Evolutionary conservation across 2,888 invertebrate species (phyloP).

Genomic region (Drosophila neutralis): DNA sequence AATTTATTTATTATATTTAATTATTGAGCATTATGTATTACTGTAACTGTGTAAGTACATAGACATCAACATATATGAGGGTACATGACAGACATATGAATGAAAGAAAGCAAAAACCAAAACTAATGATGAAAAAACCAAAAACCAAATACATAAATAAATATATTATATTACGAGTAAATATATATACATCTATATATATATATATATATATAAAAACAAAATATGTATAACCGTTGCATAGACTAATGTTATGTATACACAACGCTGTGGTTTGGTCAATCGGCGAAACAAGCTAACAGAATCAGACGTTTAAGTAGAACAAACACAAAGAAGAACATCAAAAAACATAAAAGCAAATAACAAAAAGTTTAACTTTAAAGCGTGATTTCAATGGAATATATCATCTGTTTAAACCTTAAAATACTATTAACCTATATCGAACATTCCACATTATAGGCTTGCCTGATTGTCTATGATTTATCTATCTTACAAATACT

Average conservation of each 20-base stretch:
- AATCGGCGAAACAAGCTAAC: slow-evolving; percentile 48
- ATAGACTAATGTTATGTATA: slow-evolving; percentile 75
- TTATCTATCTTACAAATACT: slow-evolving; percentile 8
- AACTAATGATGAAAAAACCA: slow-evolving; percentile 28
- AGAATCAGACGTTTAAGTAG: slow-evolving; percentile 56
- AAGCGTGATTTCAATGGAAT: slow-evolving; percentile 82
- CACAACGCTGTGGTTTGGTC: slow-evolving; percentile 54
- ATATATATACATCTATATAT: slow-evolving; percentile 15
- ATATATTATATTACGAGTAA: slow-evolving; percentile 53
- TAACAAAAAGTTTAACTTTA: slow-evolving; percentile 84
- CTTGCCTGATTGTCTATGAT: not conserved
- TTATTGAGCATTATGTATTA: slow-evolving; percentile 61
- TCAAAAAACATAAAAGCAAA: slow-evolving; percentile 75
- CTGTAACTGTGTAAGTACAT: slow-evolving; percentile 73
- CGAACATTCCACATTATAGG: slow-evolving; percentile 47
- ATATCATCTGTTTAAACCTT: slow-evolving; percentile 81
- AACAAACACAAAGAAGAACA: slow-evolving; percentile 44
- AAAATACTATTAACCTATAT: slow-evolving; percentile 52
- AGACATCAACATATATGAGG: slow-evolving; percentile 49
- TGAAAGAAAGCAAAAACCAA: slow-evolving; percentile 29
- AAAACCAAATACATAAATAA: slow-evolving; percentile 42
- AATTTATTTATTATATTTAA: slow-evolving; percentile 79
- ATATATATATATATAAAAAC: slow-evolving; percentile 35
- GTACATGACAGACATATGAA: slow-evolving; percentile 48
- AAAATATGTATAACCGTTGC: slow-evolving; percentile 68